phyloP scores from a whole-genome alignment of 2,113 vertebrate species.

The Leuciscus idus region DNA sequence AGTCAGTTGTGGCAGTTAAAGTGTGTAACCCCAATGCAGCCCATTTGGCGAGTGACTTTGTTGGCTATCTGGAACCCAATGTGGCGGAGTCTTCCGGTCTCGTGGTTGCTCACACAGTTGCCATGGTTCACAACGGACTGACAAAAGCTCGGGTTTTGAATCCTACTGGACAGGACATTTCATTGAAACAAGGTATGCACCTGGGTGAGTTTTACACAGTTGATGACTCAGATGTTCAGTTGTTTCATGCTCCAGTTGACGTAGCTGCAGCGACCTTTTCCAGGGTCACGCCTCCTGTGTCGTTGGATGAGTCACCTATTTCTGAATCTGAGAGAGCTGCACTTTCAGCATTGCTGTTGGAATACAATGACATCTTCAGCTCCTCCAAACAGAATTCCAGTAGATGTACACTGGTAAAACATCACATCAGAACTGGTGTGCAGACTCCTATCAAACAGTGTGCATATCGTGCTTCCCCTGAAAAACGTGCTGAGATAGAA shows the following conservation, averaged over 20 bases:
- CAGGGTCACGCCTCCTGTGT: not conserved
- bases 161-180: conserved; percentile 21
- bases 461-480: conserved; percentile 22
- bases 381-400: not conserved
- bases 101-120: not conserved
- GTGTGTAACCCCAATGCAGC: not conserved
- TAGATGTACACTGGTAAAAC: not conserved
- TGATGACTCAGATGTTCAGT: not conserved
- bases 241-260: not conserved
- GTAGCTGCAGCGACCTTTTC: not conserved
- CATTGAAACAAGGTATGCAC: not conserved
- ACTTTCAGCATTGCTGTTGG: not conserved
- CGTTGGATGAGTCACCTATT: not conserved
- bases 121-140: not conserved
- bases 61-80: conserved; percentile 12
- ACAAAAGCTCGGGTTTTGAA: conserved; percentile 18
- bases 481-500: conserved; percentile 29
- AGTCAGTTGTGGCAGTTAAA: not conserved
- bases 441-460: conserved; percentile 20
- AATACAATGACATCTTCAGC: conserved; percentile 9
- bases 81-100: not conserved
- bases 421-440: not conserved
- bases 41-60: not conserved
- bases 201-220: conserved; percentile 16
- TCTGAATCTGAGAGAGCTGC: not conserved